These are phyloP conservation scores for Notechis scutatus DNA, from an alignment of 2,113 vertebrate species.

Conservation along the genomic window DNA sequence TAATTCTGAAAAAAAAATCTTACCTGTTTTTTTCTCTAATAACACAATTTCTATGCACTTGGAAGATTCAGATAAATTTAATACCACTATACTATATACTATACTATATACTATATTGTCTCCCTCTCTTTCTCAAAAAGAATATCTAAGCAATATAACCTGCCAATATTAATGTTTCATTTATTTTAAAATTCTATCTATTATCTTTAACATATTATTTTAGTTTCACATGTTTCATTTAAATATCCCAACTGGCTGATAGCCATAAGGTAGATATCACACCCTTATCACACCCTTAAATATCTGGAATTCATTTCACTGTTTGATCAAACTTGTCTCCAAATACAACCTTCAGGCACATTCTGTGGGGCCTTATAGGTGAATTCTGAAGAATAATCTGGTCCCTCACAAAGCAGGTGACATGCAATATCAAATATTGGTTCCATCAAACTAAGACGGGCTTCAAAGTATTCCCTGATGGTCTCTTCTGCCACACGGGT, in stretches of 20 bases:
- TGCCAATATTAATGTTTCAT: not conserved
- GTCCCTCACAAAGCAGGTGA: constrained; percentile 92
- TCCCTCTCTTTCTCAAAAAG: not conserved
- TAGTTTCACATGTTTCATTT: not conserved
- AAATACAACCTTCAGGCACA: constrained; percentile 79
- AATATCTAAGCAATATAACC: not conserved
- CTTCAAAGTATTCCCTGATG: constrained; percentile 88
- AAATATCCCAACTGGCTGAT: not conserved
- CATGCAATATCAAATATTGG: constrained; percentile 89
- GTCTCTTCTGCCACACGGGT: constrained; percentile 88
- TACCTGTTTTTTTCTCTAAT: not conserved
- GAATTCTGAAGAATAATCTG: constrained; percentile 90
- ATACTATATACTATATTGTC: no score
- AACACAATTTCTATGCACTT: not conserved
- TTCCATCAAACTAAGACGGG: constrained; percentile 83
- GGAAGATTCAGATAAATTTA: not conserved
- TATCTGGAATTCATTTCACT: not conserved
- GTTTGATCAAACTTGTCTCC: not conserved
- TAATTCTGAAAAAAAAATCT: not conserved
- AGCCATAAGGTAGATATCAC: not conserved
- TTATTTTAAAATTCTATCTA: not conserved
- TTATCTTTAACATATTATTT: not conserved
- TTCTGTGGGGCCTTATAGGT: constrained; percentile 81
- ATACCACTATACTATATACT: no score
- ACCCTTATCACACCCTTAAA: not conserved